Evolutionary conservation across 37 sponge, comb jelly and placozoan species (phyloP).

Genomic region (Diacarnus erythraeanus): DNA sequence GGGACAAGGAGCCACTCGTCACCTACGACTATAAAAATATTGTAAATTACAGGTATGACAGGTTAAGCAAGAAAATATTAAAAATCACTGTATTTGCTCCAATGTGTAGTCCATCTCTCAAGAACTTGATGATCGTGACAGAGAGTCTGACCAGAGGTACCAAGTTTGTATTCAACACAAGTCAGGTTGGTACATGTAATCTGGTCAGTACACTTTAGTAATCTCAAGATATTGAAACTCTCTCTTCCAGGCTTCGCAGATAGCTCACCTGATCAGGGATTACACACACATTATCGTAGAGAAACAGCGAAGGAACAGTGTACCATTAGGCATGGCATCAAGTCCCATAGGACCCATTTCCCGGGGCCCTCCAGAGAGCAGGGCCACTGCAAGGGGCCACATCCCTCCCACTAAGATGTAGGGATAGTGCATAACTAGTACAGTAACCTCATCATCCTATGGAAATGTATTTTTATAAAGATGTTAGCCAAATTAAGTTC

Average conservation of each 20-base stretch:
- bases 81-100: background rate
- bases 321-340: background rate
- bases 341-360: background rate
- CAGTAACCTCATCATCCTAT: too few species aligned
- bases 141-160: constrained; percentile 93
- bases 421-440: too few species aligned
- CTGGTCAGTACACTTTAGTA: too few species aligned
- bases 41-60: constrained; percentile 87
- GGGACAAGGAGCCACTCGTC: constrained; percentile 94
- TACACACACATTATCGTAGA: constrained; percentile 95
- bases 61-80: background rate
- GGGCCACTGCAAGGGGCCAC: background rate
- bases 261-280: constrained; percentile 94
- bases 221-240: background rate
- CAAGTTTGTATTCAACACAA: constrained; percentile 97
- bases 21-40: constrained; percentile 91
- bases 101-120: constrained; percentile 89
- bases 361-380: background rate
- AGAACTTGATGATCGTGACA: constrained; percentile 93
- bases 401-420: too few species aligned
- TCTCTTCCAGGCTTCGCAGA: constrained; percentile 84
- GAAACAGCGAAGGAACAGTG: constrained; percentile 48
- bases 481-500: too few species aligned
- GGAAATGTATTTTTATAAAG: too few species aligned
- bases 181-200: constrained; percentile 82